Evolutionary conservation across 2,113 vertebrate genomes (phyloP).

Genomic region (Conger conger): DNA sequence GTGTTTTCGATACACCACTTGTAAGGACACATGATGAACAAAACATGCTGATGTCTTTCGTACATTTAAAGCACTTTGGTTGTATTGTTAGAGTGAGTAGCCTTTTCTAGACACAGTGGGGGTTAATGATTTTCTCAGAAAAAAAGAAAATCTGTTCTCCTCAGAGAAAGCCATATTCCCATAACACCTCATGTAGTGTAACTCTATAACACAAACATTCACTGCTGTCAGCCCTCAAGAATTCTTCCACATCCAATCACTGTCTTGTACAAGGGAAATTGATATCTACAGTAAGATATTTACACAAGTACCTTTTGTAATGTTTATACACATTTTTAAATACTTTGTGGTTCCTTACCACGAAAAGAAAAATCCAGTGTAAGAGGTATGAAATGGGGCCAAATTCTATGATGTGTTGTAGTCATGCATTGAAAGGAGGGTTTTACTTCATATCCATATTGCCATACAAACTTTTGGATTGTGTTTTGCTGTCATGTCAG

Average conservation of each 20-base stretch:
- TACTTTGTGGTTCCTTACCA: background rate
- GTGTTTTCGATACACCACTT: slow-evolving; percentile 22
- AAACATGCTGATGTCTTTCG: background rate
- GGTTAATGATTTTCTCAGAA: background rate
- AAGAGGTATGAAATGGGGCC: background rate
- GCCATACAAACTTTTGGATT: background rate
- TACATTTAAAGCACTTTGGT: slow-evolving; percentile 14
- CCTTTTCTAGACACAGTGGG: background rate
- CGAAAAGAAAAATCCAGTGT: background rate
- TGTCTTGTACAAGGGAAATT: background rate
- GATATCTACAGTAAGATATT: background rate
- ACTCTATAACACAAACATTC: background rate
- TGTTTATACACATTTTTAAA: background rate
- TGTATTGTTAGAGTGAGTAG: background rate
- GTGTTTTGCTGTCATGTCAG: background rate
- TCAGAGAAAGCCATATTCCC: background rate
- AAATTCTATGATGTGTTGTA: background rate
- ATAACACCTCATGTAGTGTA: background rate
- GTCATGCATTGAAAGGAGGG: background rate
- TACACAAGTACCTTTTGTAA: background rate
- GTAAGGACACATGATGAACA: background rate
- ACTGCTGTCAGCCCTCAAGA: background rate
- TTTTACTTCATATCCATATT: background rate
- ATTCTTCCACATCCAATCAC: background rate
- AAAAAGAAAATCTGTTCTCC: background rate